These are phyloP conservation scores for Delia radicum DNA, from an alignment of 1,140 invertebrate genomes.

Conservation along the genomic window DNA sequence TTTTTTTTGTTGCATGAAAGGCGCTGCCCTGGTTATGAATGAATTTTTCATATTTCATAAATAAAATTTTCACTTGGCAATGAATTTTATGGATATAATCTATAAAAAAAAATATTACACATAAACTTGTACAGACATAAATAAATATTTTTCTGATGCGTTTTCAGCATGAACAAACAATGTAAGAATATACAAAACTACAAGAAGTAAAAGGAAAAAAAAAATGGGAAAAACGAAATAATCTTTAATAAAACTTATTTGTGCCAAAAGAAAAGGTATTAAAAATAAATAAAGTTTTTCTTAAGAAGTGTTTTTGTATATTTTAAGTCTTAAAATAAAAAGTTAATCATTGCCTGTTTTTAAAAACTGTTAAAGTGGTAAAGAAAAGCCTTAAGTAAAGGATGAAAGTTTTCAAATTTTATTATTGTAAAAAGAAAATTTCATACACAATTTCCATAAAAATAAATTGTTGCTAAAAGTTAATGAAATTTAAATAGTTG, in stretches of 20 bases:
- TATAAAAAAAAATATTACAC: neutral
- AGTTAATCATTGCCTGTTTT: neutral
- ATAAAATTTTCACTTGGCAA: constrained; percentile 21
- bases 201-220: too few relatives aligned
- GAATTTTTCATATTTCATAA: constrained; percentile 19
- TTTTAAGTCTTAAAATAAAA: neutral
- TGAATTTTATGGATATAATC: constrained; percentile 4
- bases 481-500: too few relatives aligned
- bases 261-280: neutral
- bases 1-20: too few relatives aligned
- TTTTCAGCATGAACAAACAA: neutral
- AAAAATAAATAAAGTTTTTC: neutral
- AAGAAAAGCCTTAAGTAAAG: neutral
- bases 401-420: neutral
- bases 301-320: neutral
- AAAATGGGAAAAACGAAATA: too few relatives aligned
- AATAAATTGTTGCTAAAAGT: neutral
- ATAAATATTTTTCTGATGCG: neutral
- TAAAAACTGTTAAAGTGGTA: neutral
- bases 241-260: neutral
- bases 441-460: too few relatives aligned
- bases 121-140: neutral
- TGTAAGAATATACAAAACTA: neutral
- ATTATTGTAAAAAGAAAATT: too few relatives aligned
- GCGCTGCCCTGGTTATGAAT: constrained; percentile 11